Evolutionary conservation across 2,113 vertebrate species (phyloP).

Genomic region (Ceyx melanurus): DNA sequence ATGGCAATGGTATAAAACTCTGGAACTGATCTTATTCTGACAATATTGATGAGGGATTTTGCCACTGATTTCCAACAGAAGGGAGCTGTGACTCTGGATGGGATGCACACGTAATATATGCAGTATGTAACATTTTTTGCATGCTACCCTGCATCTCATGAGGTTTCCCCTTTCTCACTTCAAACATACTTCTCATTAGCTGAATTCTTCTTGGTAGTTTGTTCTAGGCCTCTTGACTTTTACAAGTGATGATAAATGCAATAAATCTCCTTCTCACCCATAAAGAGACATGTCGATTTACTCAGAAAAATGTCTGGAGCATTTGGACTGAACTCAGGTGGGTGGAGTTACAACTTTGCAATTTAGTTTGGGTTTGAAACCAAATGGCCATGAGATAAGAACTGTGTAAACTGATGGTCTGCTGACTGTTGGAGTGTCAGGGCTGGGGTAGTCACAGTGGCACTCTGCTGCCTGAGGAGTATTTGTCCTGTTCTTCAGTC

Average conservation of each 20-base stretch:
- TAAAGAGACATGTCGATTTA: slow-evolving; percentile 34
- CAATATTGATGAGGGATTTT: not conserved
- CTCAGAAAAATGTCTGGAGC: not conserved
- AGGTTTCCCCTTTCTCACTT: slow-evolving; percentile 19
- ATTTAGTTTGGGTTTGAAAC: slow-evolving; percentile 48
- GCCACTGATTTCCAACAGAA: not conserved
- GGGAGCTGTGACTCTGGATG: not conserved
- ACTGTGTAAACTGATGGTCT: slow-evolving; percentile 30
- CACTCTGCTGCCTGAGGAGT: slow-evolving; percentile 30
- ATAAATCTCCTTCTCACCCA: not conserved
- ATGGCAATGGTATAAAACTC: not conserved
- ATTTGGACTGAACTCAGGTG: slow-evolving; percentile 21
- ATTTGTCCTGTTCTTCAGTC: slow-evolving; percentile 15
- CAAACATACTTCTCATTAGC: slow-evolving; percentile 31
- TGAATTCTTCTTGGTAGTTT: slow-evolving; percentile 27
- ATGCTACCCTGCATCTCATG: not conserved
- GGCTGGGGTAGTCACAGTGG: not conserved
- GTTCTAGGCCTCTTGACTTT: slow-evolving; percentile 56
- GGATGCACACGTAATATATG: not conserved
- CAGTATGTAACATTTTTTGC: not conserved
- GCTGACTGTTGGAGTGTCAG: not conserved
- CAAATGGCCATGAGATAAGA: slow-evolving; percentile 32
- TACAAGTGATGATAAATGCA: slow-evolving; percentile 34
- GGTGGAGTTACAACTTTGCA: slow-evolving; percentile 22
- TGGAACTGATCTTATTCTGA: not conserved